A percentile compares a stretch with the other conserved stretches of the same genome.
Conservation (phyloP, 2,113 vertebrate genomes). For the Perca schrenkii region DNA sequence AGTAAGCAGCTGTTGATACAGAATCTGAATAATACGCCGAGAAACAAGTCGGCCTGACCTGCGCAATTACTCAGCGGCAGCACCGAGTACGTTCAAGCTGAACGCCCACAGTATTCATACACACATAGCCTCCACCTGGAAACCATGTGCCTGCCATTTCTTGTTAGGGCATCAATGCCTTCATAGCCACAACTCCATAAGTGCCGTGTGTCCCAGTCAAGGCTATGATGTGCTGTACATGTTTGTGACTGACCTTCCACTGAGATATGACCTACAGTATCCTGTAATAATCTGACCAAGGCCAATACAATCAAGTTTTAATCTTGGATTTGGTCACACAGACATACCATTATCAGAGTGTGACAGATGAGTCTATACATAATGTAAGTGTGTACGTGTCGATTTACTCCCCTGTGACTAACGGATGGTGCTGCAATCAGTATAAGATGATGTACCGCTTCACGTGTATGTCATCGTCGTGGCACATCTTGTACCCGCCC, state of each 20-base stretch:
- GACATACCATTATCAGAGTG: background rate
- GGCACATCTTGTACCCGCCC: background rate
- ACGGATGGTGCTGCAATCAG: background rate
- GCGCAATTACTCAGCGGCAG: conserved; percentile 39
- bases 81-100: background rate
- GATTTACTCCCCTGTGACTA: background rate
- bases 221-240: background rate
- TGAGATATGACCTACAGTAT: background rate
- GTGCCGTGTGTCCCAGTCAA: background rate
- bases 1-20: conserved; percentile 64
- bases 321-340: background rate
- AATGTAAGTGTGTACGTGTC: background rate
- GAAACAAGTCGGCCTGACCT: conserved; percentile 46
- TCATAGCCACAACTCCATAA: background rate
- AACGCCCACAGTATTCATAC: background rate
- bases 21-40: conserved; percentile 60
- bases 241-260: conserved; percentile 10
- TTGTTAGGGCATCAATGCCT: background rate
- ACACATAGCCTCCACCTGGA: conserved; percentile 2
- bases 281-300: conserved; percentile 3
- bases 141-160: background rate
- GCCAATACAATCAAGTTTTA: conserved; percentile 22
- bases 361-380: background rate
- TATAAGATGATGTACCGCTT: no score
- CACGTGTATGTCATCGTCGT: background rate